Evolutionary conservation across 2,113 vertebrate species (phyloP).

Genomic region (Actenoides hombroni): DNA sequence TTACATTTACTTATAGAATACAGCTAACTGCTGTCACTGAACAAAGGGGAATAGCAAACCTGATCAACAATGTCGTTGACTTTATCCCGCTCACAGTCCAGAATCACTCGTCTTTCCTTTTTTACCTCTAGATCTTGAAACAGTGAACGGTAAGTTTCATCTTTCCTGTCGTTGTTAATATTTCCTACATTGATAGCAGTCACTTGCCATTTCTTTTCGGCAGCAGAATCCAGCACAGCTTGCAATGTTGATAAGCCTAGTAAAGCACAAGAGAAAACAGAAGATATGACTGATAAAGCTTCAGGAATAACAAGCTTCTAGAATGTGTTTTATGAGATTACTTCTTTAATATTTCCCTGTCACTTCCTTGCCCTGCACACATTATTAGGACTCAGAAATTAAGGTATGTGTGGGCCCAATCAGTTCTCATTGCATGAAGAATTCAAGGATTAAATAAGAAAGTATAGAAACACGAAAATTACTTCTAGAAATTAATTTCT

Average conservation of each 20-base stretch:
- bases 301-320: background rate
- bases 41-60: conserved; percentile 76
- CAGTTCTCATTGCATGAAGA: background rate
- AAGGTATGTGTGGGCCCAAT: background rate
- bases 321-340: background rate
- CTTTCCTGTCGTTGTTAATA: conserved; percentile 97
- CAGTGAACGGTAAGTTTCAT: conserved; percentile 95
- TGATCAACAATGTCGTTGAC: conserved; percentile 99
- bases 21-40: background rate
- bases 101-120: conserved; percentile 94
- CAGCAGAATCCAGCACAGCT: conserved; percentile 95
- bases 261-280: conserved; percentile 16
- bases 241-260: conserved; percentile 93
- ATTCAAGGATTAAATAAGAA: background rate
- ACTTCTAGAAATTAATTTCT: background rate
- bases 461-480: background rate
- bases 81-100: conserved; percentile 98
- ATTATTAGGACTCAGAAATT: background rate
- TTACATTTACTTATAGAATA: background rate
- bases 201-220: conserved; percentile 98
- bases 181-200: conserved; percentile 98
- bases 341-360: background rate
- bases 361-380: background rate
- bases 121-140: conserved; percentile 98
- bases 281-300: background rate